Evolutionary conservation across 2,113 vertebrate genomes (phyloP).

Genomic region (Alaudala cheleensis): DNA sequence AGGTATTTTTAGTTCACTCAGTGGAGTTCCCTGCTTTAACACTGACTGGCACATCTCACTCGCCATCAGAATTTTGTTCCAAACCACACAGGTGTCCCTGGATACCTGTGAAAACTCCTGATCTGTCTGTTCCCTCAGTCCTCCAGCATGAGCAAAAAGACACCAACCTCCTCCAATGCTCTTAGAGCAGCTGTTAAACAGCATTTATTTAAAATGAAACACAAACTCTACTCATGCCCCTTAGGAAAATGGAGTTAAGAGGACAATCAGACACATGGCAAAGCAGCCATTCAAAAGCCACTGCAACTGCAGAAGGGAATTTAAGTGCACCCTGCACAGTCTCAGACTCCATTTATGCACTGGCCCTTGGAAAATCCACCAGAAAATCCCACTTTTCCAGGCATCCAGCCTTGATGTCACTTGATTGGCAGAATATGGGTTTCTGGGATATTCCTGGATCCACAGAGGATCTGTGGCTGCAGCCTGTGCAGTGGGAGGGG

Average conservation of each 20-base stretch:
- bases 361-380: neutral
- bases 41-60: neutral
- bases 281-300: neutral
- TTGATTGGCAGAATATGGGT: neutral
- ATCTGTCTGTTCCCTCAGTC: neutral
- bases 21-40: neutral
- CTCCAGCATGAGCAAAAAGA: neutral
- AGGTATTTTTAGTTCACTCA: neutral
- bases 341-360: neutral
- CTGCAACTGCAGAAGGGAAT: neutral
- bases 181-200: neutral
- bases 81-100: neutral
- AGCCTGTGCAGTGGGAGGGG: neutral
- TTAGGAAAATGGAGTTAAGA: neutral
- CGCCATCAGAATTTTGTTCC: neutral
- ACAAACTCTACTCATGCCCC: neutral
- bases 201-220: neutral
- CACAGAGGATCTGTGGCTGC: neutral
- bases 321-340: neutral
- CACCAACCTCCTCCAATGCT: accelerated
- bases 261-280: neutral
- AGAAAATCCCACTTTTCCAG: slow-evolving; percentile 10
- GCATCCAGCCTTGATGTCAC: neutral
- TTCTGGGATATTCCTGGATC: neutral
- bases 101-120: neutral